Evolutionary conservation across 2,113 vertebrate species (phyloP).

Genomic region (Paramormyrops kingsleyae): DNA sequence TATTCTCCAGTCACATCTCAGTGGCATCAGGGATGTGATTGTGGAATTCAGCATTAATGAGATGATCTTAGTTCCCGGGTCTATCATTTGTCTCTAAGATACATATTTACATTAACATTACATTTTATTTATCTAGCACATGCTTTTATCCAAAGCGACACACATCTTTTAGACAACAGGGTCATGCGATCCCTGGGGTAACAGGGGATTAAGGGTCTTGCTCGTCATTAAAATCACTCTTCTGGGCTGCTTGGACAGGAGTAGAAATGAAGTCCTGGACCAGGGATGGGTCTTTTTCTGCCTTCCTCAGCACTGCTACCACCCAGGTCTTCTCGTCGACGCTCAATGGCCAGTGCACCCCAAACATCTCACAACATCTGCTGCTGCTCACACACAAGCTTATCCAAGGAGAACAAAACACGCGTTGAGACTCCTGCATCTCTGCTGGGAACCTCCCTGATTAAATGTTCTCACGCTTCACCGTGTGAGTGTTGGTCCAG

Average conservation of each 20-base stretch:
- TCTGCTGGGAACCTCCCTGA: neutral
- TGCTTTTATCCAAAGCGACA: neutral
- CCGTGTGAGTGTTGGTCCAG: neutral
- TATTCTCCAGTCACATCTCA: neutral
- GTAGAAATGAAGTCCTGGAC: neutral
- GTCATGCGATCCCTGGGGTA: neutral
- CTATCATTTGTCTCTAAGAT: neutral
- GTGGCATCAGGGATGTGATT: neutral
- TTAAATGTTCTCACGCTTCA: neutral
- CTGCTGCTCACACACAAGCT: neutral
- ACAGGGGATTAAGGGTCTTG: neutral
- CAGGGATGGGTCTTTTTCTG: neutral
- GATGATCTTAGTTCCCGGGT: neutral
- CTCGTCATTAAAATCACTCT: neutral
- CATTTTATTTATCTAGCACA: neutral
- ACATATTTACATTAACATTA: neutral
- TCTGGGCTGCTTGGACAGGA: neutral
- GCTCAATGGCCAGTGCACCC: neutral
- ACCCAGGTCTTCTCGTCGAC: neutral
- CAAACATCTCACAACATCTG: neutral
- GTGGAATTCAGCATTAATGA: neutral
- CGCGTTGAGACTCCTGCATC: neutral
- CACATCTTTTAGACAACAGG: neutral
- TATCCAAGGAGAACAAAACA: neutral
- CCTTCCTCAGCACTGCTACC: neutral